phyloP scores from a whole-genome alignment of 2,113 vertebrate genomes.

The Epinephelus fuscoguttatus region DNA sequence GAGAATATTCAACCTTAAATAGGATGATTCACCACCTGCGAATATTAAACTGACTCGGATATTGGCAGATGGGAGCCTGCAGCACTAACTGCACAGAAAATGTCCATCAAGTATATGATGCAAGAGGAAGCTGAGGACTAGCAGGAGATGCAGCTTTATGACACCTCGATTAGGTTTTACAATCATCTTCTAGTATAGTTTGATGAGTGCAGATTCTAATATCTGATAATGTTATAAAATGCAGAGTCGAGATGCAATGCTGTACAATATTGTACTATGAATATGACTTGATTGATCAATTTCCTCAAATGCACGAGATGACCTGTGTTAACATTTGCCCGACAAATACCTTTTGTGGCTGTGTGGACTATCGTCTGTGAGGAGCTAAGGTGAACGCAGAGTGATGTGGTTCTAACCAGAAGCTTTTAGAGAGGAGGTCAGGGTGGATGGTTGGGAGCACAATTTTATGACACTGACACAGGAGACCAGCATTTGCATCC shows the following conservation, averaged over 20 bases:
- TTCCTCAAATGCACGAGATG: not conserved
- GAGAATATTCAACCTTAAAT: constrained; percentile 53
- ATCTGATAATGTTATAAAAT: not conserved
- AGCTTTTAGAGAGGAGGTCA: not conserved
- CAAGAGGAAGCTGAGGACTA: constrained; percentile 13
- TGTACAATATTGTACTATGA: not conserved
- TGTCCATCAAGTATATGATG: constrained; percentile 38
- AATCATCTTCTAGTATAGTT: not conserved
- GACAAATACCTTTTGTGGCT: not conserved
- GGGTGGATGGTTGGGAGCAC: not conserved
- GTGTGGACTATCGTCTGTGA: not conserved
- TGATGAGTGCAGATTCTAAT: not conserved
- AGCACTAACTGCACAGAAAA: constrained; percentile 45
- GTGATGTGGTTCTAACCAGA: not conserved
- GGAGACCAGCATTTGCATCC: not conserved
- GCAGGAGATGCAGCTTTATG: constrained; percentile 5
- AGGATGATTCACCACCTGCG: constrained; percentile 69
- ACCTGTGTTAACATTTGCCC: not conserved
- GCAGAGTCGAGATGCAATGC: not conserved
- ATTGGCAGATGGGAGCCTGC: constrained; percentile 61
- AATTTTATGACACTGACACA: not conserved
- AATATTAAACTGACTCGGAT: constrained; percentile 51
- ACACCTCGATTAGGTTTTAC: not conserved
- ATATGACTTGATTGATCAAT: not conserved
- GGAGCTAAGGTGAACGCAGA: not conserved